Conservation (phyloP, 2,888 invertebrate genomes). For the Drosophila flavopinicola region DNA sequence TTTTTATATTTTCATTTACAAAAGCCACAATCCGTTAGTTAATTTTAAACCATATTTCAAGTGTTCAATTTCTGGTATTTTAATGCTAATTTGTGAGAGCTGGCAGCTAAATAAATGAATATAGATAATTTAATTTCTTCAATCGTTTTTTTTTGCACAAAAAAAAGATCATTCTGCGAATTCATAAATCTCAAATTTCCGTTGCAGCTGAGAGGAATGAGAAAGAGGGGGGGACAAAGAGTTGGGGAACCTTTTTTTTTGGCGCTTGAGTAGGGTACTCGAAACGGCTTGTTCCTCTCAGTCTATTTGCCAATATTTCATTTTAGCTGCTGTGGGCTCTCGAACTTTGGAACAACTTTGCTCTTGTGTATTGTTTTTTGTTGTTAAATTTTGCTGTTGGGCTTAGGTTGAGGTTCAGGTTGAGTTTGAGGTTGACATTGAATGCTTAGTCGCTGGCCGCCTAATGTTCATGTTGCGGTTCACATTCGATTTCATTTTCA, state of each 20-base stretch:
- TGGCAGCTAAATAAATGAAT: conserved; percentile 31
- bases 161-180: conserved; percentile 74
- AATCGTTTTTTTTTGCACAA: conserved; percentile 23
- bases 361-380: background rate
- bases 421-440: conserved; percentile 61
- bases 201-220: conserved; percentile 31
- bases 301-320: conserved; percentile 61
- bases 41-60: background rate
- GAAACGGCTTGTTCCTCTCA: conserved; percentile 2
- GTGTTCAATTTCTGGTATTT: conserved; percentile 8
- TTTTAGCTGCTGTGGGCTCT: conserved; percentile 12
- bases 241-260: conserved; percentile 4
- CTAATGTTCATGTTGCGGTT: conserved; percentile 80
- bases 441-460: conserved; percentile 79
- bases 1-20: no score
- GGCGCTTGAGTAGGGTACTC: conserved; percentile 50
- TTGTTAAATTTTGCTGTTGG: no score
- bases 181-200: conserved; percentile 79
- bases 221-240: conserved; percentile 3
- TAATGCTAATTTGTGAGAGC: conserved; percentile 32
- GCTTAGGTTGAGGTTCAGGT: background rate
- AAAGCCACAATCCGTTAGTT: background rate
- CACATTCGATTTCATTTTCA: conserved; percentile 77
- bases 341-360: conserved; percentile 36
- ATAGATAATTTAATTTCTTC: conserved; percentile 40